phyloP scores from a whole-genome alignment of 2,888 invertebrate genomes.

The Eudasyphora cyanicolor region DNA sequence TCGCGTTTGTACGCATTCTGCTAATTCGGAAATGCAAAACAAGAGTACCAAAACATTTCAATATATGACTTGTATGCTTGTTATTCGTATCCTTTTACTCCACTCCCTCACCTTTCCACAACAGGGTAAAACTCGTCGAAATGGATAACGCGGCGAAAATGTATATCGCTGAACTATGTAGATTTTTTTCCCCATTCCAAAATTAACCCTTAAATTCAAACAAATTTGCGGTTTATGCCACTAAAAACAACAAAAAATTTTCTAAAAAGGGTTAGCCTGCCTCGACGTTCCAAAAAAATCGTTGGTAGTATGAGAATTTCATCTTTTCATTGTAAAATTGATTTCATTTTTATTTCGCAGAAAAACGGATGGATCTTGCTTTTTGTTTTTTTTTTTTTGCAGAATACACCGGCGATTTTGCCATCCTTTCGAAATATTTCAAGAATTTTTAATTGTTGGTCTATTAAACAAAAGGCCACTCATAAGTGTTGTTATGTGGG shows the following conservation, averaged over 20 bases:
- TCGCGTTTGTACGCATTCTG: constrained; percentile 24
- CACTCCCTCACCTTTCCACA: not conserved
- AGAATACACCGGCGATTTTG: not conserved
- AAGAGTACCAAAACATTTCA: constrained; percentile 34
- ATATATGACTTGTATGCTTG: constrained; percentile 36
- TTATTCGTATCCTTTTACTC: constrained; percentile 29
- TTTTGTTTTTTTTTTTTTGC: constrained; percentile 1
- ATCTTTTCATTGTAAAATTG: not conserved
- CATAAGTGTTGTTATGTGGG: not conserved
- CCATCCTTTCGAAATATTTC: not conserved
- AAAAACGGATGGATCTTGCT: not conserved
- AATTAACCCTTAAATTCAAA: constrained; percentile 59
- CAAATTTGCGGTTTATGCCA: constrained; percentile 63
- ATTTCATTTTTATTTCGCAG: not conserved
- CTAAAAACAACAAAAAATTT: not conserved
- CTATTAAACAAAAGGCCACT: constrained; percentile 18
- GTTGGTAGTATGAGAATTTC: not conserved
- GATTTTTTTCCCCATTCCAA: constrained; percentile 41
- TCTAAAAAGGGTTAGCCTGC: not conserved
- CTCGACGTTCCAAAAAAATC: not conserved
- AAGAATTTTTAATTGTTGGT: constrained; percentile 29
- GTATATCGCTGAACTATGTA: not conserved
- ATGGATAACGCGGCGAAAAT: constrained; percentile 24
- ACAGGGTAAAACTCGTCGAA: constrained; percentile 22
- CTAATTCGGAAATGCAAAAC: not conserved